phyloP scores from a whole-genome alignment of 2,797 vertebrate species.

The Potorous gilbertii region DNA sequence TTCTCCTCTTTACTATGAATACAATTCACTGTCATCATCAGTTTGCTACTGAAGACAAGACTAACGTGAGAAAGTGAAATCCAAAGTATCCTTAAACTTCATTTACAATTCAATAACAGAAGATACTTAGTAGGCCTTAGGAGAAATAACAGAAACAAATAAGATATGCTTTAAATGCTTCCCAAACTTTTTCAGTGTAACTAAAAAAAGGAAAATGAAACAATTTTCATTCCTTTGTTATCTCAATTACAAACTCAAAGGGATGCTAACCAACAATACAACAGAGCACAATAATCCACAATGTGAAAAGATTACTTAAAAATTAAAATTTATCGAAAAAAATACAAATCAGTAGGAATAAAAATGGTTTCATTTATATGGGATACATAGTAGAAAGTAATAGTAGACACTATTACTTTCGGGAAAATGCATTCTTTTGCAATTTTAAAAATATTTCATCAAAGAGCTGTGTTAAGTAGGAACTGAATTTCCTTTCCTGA shows the following conservation, averaged over 20 bases:
- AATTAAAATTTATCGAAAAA: not conserved
- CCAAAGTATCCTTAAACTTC: not conserved
- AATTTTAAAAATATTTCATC: slow-evolving; percentile 39
- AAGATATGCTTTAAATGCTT: not conserved
- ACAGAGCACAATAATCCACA: not conserved
- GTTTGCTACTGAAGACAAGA: not conserved
- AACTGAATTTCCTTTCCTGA: not conserved
- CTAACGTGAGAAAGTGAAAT: not conserved
- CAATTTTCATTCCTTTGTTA: not conserved
- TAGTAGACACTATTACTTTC: not conserved
- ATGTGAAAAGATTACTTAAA: not conserved
- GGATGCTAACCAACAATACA: not conserved
- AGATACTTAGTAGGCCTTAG: not conserved
- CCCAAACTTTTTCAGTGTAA: not conserved
- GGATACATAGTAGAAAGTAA: not conserved
- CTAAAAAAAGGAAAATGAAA: not conserved
- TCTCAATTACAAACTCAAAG: not conserved
- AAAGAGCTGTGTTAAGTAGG: not conserved
- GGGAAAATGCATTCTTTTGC: slow-evolving; percentile 20
- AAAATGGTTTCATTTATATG: not conserved
- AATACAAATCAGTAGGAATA: not conserved
- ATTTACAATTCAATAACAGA: not conserved
- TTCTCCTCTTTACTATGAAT: not conserved
- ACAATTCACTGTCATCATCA: not conserved
- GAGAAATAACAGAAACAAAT: not conserved